Conservation (phyloP, 2,888 invertebrate genomes). For the Ennomos quercinarius region DNA sequence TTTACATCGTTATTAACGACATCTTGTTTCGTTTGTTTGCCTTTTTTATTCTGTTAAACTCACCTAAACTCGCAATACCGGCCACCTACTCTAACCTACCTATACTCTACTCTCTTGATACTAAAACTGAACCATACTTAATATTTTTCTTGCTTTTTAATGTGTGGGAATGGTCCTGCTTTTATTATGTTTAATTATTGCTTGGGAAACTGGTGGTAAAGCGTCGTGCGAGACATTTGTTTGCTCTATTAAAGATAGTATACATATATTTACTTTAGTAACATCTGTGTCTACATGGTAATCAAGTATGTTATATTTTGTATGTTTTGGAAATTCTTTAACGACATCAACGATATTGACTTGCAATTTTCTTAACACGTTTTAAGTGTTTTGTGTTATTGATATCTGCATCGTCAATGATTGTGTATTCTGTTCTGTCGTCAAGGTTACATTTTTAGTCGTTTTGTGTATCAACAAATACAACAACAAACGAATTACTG, state of each 20-base stretch:
- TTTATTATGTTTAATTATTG: slow-evolving; percentile 24
- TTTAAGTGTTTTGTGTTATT: not conserved
- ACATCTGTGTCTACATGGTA: slow-evolving; percentile 50
- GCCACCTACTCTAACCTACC: too few species aligned
- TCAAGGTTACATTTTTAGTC: not conserved
- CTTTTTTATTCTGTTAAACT: not conserved
- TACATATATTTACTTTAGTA: slow-evolving; percentile 41
- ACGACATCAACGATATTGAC: slow-evolving; percentile 26
- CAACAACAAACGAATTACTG: too few species aligned
- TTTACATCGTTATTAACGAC: slow-evolving; percentile 26
- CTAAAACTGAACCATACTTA: not conserved
- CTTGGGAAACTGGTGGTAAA: slow-evolving; percentile 15
- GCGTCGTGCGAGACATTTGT: slow-evolving; percentile 23
- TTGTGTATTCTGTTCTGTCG: too few species aligned
- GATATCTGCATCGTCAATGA: not conserved
- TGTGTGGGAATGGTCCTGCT: too few species aligned
- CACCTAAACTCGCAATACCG: too few species aligned
- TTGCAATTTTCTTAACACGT: slow-evolving; percentile 13
- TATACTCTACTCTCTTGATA: not conserved
- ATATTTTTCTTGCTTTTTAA: not conserved
- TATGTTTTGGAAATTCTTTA: slow-evolving; percentile 35
- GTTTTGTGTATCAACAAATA: not conserved
- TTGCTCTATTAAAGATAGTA: slow-evolving; percentile 28
- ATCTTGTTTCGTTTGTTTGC: slow-evolving; percentile 10
- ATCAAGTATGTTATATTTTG: slow-evolving; percentile 31